A percentile compares a stretch with the other conserved stretches of the same genome.
These are phyloP conservation scores for Heterodera carotae DNA, from an alignment of 1,140 invertebrate genomes.

Conservation along the genomic window DNA sequence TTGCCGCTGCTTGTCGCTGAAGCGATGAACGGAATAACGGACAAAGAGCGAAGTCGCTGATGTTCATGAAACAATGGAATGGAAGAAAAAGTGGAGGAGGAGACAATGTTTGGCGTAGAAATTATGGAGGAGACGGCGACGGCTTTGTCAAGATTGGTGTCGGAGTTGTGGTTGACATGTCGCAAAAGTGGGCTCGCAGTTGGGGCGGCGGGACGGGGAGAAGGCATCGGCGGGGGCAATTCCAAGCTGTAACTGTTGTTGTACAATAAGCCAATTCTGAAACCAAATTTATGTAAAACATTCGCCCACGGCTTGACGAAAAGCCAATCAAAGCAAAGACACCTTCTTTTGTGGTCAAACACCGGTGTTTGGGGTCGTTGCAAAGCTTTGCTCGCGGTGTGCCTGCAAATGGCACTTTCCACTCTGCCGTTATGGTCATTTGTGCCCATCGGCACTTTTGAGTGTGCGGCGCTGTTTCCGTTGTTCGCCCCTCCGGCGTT, in stretches of 20 bases:
- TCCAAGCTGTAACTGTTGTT: background rate
- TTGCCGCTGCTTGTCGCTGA: constrained; percentile 17
- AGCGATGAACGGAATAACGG: constrained; percentile 45
- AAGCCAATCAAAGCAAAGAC: background rate
- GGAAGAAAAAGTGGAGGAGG: constrained; percentile 3
- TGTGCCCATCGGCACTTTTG: background rate
- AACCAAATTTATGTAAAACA: background rate
- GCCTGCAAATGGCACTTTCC: background rate
- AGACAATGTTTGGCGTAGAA: background rate
- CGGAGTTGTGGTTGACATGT: background rate
- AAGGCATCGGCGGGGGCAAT: constrained; percentile 28
- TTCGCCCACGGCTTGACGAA: background rate
- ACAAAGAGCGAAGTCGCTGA: background rate
- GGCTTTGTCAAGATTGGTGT: background rate
- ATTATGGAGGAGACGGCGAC: background rate
- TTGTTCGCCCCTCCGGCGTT: too few relatives aligned
- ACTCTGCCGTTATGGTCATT: background rate
- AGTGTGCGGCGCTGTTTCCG: too few relatives aligned
- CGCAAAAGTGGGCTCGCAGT: background rate
- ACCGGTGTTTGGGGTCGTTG: background rate
- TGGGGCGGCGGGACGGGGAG: constrained; percentile 6
- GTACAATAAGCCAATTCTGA: background rate
- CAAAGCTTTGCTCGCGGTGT: background rate
- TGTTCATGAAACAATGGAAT: background rate
- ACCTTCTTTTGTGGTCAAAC: background rate